These are phyloP conservation scores for Nyctibius bracteatus DNA, from an alignment of 2,113 vertebrate genomes.

Conservation along the genomic window DNA sequence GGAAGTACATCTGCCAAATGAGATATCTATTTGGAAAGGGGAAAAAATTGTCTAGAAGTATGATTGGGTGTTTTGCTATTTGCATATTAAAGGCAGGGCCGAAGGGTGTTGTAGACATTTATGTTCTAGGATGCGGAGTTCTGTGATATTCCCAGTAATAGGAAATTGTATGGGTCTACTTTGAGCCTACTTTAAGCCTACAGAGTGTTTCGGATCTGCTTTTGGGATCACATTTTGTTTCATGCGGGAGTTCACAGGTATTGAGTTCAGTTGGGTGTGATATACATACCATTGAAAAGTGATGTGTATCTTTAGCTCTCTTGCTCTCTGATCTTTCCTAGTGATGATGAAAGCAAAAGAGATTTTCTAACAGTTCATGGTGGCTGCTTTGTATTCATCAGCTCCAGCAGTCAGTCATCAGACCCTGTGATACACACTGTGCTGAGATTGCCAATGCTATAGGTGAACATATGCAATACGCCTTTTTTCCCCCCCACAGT, in stretches of 20 bases:
- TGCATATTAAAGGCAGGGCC: not conserved
- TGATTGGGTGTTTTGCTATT: not conserved
- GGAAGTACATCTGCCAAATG: not conserved
- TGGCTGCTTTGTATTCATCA: not conserved
- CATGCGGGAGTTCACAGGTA: not conserved
- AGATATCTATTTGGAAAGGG: not conserved
- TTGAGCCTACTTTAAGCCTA: not conserved
- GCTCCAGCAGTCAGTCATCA: not conserved
- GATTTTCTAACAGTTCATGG: not conserved
- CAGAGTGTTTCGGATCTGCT: not conserved
- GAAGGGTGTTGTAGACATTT: not conserved
- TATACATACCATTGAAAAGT: not conserved
- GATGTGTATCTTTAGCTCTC: not conserved
- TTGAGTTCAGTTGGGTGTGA: not conserved
- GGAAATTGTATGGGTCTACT: not conserved
- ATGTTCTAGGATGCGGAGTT: not conserved
- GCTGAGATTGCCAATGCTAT: not conserved
- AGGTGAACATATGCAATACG: not conserved
- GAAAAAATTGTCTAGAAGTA: not conserved
- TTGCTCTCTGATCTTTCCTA: not conserved
- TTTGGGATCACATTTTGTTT: not conserved
- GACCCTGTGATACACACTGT: not conserved
- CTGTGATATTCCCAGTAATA: not conserved
- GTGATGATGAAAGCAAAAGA: not conserved
- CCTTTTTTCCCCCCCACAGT: not conserved